phyloP scores from a whole-genome alignment of 2,888 invertebrate genomes.

The Mythimna impura region DNA sequence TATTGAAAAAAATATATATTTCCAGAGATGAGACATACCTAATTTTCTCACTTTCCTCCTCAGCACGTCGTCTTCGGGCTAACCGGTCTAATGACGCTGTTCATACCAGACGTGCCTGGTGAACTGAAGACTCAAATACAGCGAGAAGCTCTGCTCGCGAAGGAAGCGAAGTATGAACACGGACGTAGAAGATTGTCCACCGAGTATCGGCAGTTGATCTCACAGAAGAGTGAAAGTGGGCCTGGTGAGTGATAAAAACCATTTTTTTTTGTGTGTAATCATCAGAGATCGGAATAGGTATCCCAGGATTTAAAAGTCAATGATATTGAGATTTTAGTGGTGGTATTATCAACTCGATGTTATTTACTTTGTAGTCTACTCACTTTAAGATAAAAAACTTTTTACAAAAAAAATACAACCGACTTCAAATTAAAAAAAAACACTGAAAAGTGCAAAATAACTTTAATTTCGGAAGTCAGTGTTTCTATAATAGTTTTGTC shows the following conservation, averaged over 20 bases:
- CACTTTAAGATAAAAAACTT: too few species aligned
- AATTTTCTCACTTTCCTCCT: slow-evolving; percentile 24
- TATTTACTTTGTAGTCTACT: too few species aligned
- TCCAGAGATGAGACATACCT: background rate
- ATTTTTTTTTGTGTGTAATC: too few species aligned
- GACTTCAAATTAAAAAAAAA: too few species aligned
- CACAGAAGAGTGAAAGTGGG: slow-evolving; percentile 75
- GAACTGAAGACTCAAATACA: slow-evolving; percentile 95
- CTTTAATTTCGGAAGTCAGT: too few species aligned
- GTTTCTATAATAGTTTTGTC: too few species aligned
- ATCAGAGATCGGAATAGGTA: too few species aligned
- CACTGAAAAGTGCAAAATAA: too few species aligned
- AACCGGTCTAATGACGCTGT: slow-evolving; percentile 97
- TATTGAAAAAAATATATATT: background rate
- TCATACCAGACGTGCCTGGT: slow-evolving; percentile 96
- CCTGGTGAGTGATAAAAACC: slow-evolving; percentile 30
- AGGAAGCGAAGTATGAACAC: slow-evolving; percentile 96
- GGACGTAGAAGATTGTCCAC: slow-evolving; percentile 93
- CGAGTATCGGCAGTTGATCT: slow-evolving; percentile 91
- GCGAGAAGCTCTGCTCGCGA: slow-evolving; percentile 95
- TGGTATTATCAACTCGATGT: too few species aligned
- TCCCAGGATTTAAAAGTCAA: too few species aligned
- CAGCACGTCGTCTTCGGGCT: slow-evolving; percentile 97
- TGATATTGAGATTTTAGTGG: too few species aligned
- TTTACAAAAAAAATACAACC: too few species aligned